phyloP scores from a whole-genome alignment of 2,113 vertebrate species.

The Scolopax mira region DNA sequence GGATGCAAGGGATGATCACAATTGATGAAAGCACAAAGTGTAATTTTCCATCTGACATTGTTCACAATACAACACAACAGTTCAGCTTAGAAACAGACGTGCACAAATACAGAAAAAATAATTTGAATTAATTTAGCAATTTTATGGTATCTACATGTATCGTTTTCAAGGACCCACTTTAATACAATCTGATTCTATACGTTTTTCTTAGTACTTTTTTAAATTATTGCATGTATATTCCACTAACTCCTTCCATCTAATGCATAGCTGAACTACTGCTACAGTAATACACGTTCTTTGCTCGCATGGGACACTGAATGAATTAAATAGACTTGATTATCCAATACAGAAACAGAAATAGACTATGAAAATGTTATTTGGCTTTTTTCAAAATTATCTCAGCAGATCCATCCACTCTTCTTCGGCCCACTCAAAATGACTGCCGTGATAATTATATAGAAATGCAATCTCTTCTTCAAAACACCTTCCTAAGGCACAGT shows the following conservation, averaged over 20 bases:
- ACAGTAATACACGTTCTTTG: rapidly evolving
- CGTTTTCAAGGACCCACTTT: background rate
- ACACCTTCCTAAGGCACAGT: background rate
- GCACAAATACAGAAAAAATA: background rate
- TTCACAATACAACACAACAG: background rate
- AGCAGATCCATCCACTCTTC: background rate
- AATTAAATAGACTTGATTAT: background rate
- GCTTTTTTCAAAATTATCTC: background rate
- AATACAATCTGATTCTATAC: background rate
- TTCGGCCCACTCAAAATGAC: background rate
- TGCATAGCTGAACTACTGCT: background rate
- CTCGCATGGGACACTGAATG: background rate
- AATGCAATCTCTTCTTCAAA: background rate
- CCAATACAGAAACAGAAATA: background rate
- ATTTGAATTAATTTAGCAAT: background rate
- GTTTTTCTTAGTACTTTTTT: background rate
- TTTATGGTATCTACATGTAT: background rate
- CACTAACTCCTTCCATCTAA: background rate
- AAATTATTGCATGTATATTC: background rate
- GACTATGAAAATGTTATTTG: background rate
- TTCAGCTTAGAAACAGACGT: background rate
- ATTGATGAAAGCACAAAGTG: background rate
- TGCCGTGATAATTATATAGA: background rate
- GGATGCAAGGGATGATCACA: background rate
- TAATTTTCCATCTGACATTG: background rate